phyloP scores from a whole-genome alignment of 2,113 vertebrate genomes.

The Rhipidura dahli region DNA sequence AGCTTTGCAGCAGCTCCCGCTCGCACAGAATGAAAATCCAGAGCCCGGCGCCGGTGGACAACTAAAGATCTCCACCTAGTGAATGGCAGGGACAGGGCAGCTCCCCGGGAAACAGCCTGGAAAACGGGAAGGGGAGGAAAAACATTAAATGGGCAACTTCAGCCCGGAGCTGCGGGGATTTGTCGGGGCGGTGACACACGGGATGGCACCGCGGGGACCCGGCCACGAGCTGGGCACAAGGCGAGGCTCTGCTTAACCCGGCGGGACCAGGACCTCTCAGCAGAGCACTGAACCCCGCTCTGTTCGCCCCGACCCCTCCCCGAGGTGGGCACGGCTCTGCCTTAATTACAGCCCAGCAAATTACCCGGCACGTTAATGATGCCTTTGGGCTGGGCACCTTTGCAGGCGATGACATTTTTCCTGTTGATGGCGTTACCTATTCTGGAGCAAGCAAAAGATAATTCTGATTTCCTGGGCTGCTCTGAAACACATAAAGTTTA shows the following conservation, averaged over 20 bases:
- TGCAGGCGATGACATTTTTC: neutral
- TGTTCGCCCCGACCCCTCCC: neutral
- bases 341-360: neutral
- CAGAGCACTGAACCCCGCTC: neutral
- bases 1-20: neutral
- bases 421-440: neutral
- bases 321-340: neutral
- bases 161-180: neutral
- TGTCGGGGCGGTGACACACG: neutral
- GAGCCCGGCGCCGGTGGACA: neutral
- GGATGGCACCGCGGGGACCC: neutral
- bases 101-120: neutral
- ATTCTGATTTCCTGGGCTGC: conserved; percentile 1
- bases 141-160: rapidly evolving
- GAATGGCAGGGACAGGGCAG: neutral
- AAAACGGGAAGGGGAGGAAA: rapidly evolving
- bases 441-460: neutral
- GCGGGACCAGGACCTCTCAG: rapidly evolving
- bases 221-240: neutral
- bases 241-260: rapidly evolving
- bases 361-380: neutral
- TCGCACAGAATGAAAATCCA: neutral
- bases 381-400: neutral
- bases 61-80: conserved; percentile 56
- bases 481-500: neutral